These are phyloP conservation scores for Pycnonotus jocosus DNA, from an alignment of 2,113 vertebrate species.

Conservation along the genomic window DNA sequence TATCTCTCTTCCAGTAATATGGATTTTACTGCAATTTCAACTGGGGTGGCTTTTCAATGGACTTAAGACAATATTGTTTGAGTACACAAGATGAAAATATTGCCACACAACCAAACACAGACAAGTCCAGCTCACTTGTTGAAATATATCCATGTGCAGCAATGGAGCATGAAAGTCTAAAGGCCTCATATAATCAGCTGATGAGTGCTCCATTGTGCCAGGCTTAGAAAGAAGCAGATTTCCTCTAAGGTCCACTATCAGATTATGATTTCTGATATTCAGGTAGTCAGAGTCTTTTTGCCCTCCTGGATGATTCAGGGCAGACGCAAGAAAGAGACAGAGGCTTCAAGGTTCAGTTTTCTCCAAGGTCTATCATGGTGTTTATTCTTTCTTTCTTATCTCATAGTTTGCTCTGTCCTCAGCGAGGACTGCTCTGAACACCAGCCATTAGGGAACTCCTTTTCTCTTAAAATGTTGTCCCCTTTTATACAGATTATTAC, in stretches of 20 bases:
- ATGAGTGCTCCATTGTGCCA: not conserved
- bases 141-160: not conserved
- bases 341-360: no score
- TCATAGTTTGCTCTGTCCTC: no score
- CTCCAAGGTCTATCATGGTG: no score
- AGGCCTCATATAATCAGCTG: not conserved
- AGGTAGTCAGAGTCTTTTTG: no score
- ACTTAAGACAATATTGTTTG: not conserved
- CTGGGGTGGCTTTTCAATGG: not conserved
- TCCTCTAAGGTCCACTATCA: not conserved
- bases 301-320: no score
- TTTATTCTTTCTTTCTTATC: no score
- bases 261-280: no score
- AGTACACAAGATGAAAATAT: not conserved
- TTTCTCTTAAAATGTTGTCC: no score
- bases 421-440: no score
- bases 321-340: no score
- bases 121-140: not conserved
- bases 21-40: not conserved
- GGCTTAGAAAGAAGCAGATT: not conserved
- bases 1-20: not conserved
- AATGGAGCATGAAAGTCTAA: not conserved
- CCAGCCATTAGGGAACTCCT: no score
- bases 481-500: no score
- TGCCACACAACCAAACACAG: not conserved